These are phyloP conservation scores for Apostichopus parvimensis DNA, from an alignment of 35 echinoderm and acorn worm species.

Conservation along the genomic window DNA sequence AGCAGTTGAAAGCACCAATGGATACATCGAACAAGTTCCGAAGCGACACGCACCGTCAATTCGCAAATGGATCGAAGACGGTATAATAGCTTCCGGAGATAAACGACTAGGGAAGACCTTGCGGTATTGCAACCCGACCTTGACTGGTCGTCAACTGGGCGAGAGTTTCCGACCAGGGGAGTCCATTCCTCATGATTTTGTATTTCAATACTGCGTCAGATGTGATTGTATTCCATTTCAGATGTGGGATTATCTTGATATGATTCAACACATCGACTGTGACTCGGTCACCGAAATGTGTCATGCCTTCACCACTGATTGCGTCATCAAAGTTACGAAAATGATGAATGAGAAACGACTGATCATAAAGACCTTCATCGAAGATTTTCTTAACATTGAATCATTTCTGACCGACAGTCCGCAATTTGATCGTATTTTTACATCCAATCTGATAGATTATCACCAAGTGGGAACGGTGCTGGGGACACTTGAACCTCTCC, in stretches of 20 bases:
- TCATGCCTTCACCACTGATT: conserved; percentile 10
- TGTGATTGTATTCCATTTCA: conserved; percentile 49
- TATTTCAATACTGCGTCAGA: conserved; percentile 39
- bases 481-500: too few relatives aligned
- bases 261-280: not conserved
- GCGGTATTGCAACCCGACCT: conserved; percentile 62
- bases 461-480: too few relatives aligned
- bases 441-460: too few relatives aligned
- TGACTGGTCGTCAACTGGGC: conserved; percentile 18
- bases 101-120: not conserved
- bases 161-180: not conserved
- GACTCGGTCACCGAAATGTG: conserved; percentile 41
- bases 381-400: not conserved
- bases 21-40: not conserved
- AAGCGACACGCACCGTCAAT: conserved; percentile 10
- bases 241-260: conserved; percentile 67
- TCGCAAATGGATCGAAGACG: conserved; percentile 49
- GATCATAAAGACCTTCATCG: not conserved
- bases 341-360: conserved; percentile 42
- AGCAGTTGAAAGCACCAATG: not conserved
- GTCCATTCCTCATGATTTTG: not conserved
- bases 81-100: conserved; percentile 35
- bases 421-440: too few relatives aligned
- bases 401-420: not conserved
- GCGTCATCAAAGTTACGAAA: not conserved